Evolutionary conservation across 2,797 vertebrate species (phyloP), one percentile per base, ranked within the genome.

Genomic region (Neoniphon sammara): DNA sequence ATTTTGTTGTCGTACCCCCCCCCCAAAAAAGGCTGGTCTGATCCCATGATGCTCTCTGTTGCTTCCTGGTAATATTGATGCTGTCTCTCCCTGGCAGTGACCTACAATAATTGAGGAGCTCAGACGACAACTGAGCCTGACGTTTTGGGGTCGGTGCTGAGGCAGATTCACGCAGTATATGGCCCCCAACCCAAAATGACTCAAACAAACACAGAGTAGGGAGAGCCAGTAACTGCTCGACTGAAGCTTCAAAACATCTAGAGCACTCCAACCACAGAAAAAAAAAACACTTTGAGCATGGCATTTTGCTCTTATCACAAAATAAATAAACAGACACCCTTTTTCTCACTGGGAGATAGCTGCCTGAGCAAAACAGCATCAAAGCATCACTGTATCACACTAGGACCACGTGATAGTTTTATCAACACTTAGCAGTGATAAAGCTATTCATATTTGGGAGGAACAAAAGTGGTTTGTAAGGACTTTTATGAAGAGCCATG

Each of bases 81-180:
- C 62, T 31, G 10, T 50, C 36, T 34, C n/a, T 52, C 57, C 61
- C 56, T 82, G 56, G 70, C 70, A 66, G 55, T 84, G 83, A 86
- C 70, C 85, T 86, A 83, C 76, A 87, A 86, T 83, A 82, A 87
- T 75, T 56, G 73, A 81, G 56, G 42, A 50, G 66, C 81, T 76
- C 72, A 85, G 83, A 90, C 30, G 18, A 73, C 74, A 84, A 91
- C 81, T 62, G 67, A 55, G 60, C 23, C 46, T 87, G 89, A 91
- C 87, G 9, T 91, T 92, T 91, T 86, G 91, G 83, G 87, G 90
- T 89, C 82, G 46, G 20, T 34, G 70, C 71, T 15, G 61, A 83
- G 74, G 80, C 78, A 74, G 55, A 87, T 73, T 81, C 47, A 65
- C 1, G 11, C 15, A 73, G 21, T 71, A 64, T 71, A 65, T 65